phyloP scores from a whole-genome alignment of 2,888 invertebrate species.

The Bruchidius siliquastri region DNA sequence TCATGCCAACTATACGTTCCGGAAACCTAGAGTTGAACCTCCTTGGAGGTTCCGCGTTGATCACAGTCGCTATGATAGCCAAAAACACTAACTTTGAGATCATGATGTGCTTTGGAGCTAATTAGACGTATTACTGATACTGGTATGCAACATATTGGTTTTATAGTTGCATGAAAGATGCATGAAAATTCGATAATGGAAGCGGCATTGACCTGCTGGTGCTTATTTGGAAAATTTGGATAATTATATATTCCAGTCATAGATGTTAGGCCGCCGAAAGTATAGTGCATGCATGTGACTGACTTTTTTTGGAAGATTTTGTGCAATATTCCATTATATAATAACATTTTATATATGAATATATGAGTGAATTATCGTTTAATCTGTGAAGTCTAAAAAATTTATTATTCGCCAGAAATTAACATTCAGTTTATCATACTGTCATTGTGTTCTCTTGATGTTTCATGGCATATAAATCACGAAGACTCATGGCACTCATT shows the following conservation, averaged over 20 bases:
- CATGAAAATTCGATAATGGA: not conserved
- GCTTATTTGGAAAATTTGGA: not conserved
- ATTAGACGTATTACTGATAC: not conserved
- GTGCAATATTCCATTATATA: not conserved
- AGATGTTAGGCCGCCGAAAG: not conserved
- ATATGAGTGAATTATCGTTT: not conserved
- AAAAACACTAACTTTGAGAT: not conserved
- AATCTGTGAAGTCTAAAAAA: no score
- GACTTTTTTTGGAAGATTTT: not conserved
- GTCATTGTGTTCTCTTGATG: no score
- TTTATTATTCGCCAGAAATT: no score
- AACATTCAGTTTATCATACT: no score
- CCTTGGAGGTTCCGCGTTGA: slow-evolving; percentile 4
- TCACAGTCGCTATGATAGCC: not conserved
- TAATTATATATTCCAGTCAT: not conserved
- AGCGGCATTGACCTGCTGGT: not conserved
- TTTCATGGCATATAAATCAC: no score
- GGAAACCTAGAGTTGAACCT: slow-evolving; percentile 9
- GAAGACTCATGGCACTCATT: no score
- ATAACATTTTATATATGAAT: not conserved
- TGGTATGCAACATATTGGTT: not conserved
- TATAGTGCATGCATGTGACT: not conserved
- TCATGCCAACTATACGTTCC: slow-evolving; percentile 1
- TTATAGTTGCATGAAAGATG: not conserved
- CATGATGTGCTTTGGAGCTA: not conserved